Conservation (phyloP, 2,888 invertebrate species). For the Melolontha melolontha region DNA sequence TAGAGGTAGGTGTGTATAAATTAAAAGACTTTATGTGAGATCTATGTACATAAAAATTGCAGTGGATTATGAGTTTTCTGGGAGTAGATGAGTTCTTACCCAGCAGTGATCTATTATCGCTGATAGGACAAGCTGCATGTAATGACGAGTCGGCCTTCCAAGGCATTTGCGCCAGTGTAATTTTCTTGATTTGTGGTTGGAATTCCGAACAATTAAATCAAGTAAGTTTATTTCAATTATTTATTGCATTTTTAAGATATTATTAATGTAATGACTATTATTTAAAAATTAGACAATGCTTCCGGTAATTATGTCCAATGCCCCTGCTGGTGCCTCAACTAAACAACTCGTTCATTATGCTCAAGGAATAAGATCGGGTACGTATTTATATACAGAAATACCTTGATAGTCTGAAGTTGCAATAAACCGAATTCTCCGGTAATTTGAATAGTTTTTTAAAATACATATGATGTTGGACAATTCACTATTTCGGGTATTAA, state of each 20-base stretch:
- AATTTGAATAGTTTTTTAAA: no score
- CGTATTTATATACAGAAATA: no score
- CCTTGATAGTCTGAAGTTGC: no score
- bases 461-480: no score
- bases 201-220: constrained; percentile 69
- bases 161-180: constrained; percentile 73
- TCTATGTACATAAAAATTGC: background rate
- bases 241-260: background rate
- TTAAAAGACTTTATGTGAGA: background rate
- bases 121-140: constrained; percentile 69
- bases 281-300: constrained; percentile 39
- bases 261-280: background rate
- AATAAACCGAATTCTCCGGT: no score
- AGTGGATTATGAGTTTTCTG: constrained; percentile 52
- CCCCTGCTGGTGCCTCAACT: constrained; percentile 65
- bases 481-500: no score
- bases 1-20: constrained; percentile 7
- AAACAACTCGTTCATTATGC: constrained; percentile 65
- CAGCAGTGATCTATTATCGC: constrained; percentile 66
- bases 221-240: constrained; percentile 59
- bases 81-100: constrained; percentile 75
- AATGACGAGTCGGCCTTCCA: constrained; percentile 69
- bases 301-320: constrained; percentile 62
- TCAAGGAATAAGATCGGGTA: constrained; percentile 55
- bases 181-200: constrained; percentile 75